A percentile compares a stretch with the other conserved stretches of the same genome.
phyloP scores from a whole-genome alignment of 2,113 vertebrate species.

The Anseranas semipalmata region DNA sequence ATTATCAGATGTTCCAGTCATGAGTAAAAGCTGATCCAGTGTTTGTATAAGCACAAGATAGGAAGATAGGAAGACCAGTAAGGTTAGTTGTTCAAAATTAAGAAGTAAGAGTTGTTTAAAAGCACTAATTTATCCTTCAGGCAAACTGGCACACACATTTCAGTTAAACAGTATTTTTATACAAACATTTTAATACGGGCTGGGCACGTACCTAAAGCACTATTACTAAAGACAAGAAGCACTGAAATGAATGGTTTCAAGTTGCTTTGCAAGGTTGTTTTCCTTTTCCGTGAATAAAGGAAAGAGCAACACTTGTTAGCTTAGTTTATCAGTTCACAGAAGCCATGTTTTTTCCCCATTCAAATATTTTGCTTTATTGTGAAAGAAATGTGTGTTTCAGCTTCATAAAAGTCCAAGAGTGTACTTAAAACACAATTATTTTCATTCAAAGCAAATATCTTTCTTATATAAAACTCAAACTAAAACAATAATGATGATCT shows the following conservation, averaged over 20 bases:
- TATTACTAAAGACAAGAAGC: not conserved
- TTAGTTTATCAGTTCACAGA: not conserved
- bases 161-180: not conserved
- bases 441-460: not conserved
- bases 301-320: not conserved
- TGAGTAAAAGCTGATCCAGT: not conserved
- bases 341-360: not conserved
- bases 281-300: conserved; percentile 51
- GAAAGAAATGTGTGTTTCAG: not conserved
- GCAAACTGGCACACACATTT: not conserved
- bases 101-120: not conserved
- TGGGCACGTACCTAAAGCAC: conserved; percentile 2
- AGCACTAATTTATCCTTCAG: not conserved
- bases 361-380: not conserved
- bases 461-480: not conserved
- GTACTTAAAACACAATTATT: not conserved
- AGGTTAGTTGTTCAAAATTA: not conserved
- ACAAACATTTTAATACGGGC: conserved; percentile 14
- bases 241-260: conserved; percentile 25
- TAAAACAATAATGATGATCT: not conserved
- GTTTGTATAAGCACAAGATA: not conserved
- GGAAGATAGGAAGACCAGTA: not conserved
- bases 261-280: conserved; percentile 35
- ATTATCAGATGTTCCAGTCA: not conserved
- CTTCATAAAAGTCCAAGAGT: not conserved